Base-by-base conservation (phyloP, 2,113 vertebrate genomes). In the Archocentrus centrarchus region DNA sequence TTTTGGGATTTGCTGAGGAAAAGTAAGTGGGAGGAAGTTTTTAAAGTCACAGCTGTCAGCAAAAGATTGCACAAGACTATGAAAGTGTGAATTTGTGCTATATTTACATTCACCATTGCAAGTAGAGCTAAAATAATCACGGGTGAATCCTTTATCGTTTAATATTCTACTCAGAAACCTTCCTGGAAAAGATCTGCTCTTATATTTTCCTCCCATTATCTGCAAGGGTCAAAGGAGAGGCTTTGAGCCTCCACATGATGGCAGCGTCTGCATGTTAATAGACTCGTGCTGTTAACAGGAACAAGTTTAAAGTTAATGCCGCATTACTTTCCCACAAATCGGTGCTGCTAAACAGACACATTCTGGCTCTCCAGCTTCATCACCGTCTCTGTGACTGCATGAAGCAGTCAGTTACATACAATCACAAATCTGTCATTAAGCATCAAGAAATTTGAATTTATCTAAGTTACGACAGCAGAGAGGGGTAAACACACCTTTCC, bases 221-320 rank as follows among this genome's bases (percentile, higher is more conserved):
- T 1, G 9, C 27, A 44, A 15, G 7, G 30, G 44, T 53, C 66
- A 53, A 8, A 8, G 44, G 66, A 53, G 64, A 20, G 15, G 17
- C 53, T 53, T 53, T 73, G 37, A 53, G 2, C 2, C 32, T 17
- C 87, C 89, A 92, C 66, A 55, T 82, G 91, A 84, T 82, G 93
- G 86, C 88, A 93, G 93, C 50, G 88, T 50, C 7, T 4, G 50
- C 80, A 35, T 4, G 37, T n/a, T 6, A 24, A 61, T 50, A 9
- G 11, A 68, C 11, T 41, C 2, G 41, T 2, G 14, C 41, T 53
- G 5, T 17, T 50, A 17, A 7, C 47, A 50, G 15, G 18, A 53
- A 20, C 50, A 9, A 7, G 7, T 53, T 20, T 20, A 53, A 53
- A 53, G 17, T 53, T 17, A 3, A 17, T 5, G 5, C 47, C 14